Evolutionary conservation across 2,797 vertebrate species (phyloP), one percentile per base, ranked within the genome.

Genomic region (Acestrorhynchus altus): DNA sequence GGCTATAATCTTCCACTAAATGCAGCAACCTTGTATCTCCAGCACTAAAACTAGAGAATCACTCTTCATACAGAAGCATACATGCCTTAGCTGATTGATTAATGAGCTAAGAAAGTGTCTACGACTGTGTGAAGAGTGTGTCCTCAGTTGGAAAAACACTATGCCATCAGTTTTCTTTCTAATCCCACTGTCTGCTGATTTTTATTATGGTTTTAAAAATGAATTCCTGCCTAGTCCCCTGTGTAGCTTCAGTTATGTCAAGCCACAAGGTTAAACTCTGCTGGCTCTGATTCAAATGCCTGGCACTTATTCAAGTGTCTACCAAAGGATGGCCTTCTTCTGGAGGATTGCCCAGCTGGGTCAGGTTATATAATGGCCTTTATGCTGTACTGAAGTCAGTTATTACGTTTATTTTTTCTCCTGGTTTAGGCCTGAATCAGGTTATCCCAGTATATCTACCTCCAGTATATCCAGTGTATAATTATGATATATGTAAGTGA

Each of bases 191-290:
- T 60, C 28, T n/a, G 57, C 57, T 35, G 57, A 16, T 31, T 60
- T 60, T 6, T 0, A 35, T 31, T 35, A 9, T 35, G 2, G 31
- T 35, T 35, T 35, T 35, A 60, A 35, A 28, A 35, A 60, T 60
- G 13, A 60, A 28, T 16, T 22, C 4, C 12, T 12, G 60, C 64
- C 40, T 16, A 12, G 40, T 65, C 63, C 26, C 20, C 22, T 46
- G 22, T 66, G 42, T 24, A 26, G 6, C 16, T 66, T 66, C 44
- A 46, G 35, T 63, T 18, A 44, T 66, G 40, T 47, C 44, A 8
- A 47, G 42, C 44, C 42, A 66, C 64, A 66, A 66, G 64, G 64
- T 66, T 66, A 66, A 66, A 66, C 57, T 60, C 22, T 12, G 8
- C 42, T 66, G 64, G 64, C 42, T 18, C 42, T 6, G 8, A 18